A percentile compares a stretch with the other conserved stretches of the same genome.
Conservation (phyloP, 2,797 vertebrate species). For the Erethizon dorsatum region DNA sequence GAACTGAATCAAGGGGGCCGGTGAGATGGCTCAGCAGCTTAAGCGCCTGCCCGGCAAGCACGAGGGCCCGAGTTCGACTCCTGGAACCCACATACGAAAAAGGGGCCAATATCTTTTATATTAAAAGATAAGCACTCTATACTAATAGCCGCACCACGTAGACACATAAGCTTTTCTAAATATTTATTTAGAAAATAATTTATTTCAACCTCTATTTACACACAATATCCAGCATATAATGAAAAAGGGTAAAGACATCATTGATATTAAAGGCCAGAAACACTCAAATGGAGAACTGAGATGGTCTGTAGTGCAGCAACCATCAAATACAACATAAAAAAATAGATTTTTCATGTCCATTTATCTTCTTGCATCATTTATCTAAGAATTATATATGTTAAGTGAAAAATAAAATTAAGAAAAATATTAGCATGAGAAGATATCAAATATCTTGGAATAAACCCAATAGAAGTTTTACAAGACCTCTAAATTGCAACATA, state of each 20-base stretch:
- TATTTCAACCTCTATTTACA: not conserved
- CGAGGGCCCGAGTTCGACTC: too few relatives aligned
- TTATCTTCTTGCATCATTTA: not conserved
- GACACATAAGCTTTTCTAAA: not conserved
- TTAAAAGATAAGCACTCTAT: not conserved
- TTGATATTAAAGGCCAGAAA: not conserved
- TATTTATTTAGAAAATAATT: not conserved
- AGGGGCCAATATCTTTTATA: not conserved
- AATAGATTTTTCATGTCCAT: not conserved
- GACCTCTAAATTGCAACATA: not conserved
- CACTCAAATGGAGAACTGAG: not conserved
- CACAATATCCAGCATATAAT: not conserved
- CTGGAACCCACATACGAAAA: too few relatives aligned
- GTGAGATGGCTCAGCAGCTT: too few relatives aligned
- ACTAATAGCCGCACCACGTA: not conserved
- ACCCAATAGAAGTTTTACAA: not conserved
- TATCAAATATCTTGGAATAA: not conserved
- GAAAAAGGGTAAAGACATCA: not conserved
- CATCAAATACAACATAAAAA: not conserved
- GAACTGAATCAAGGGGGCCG: not conserved
- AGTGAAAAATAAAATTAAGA: constrained; percentile 3
- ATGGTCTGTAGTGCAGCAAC: not conserved
- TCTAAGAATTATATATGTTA: not conserved
- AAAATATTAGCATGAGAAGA: not conserved
- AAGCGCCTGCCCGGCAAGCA: too few relatives aligned